Conservation (phyloP, 2,888 invertebrate species). For the Eupithecia dodoneata region DNA sequence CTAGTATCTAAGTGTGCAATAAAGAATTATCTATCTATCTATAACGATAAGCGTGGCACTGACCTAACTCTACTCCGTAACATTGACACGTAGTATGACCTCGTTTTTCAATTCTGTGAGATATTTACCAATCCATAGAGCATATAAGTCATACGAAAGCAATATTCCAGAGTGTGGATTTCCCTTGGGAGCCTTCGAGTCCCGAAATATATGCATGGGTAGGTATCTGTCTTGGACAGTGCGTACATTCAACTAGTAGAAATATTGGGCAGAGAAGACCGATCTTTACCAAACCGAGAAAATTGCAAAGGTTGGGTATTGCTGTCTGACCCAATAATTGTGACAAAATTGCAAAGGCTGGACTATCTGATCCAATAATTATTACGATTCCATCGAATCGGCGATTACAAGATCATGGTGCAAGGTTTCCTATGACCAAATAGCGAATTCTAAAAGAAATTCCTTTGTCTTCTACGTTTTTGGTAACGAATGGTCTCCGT, state of each 20-base stretch:
- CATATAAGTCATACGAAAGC: conserved; percentile 30
- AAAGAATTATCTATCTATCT: too few species aligned
- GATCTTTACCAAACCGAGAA: neutral
- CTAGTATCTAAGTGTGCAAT: too few species aligned
- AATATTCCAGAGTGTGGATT: conserved; percentile 28
- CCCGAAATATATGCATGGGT: conserved; percentile 12
- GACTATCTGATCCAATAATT: neutral
- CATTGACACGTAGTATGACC: conserved; percentile 9
- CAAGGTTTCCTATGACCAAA: too few species aligned
- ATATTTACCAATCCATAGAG: conserved; percentile 23
- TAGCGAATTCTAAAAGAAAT: too few species aligned
- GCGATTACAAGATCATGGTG: neutral
- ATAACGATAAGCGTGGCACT: neutral
- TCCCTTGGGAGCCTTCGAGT: conserved; percentile 20
- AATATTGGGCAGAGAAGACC: neutral
- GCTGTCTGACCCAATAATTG: neutral
- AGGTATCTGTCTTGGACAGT: conserved; percentile 18
- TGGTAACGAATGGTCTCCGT: too few species aligned
- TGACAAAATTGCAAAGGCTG: neutral
- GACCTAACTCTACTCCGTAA: neutral
- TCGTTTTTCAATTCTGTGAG: conserved; percentile 9
- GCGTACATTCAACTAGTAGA: conserved; percentile 23
- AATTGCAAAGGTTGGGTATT: neutral
- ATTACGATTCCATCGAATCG: neutral
- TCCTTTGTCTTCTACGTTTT: too few species aligned